These are phyloP conservation scores for Aphaenogaster rudis DNA, from an alignment of 1,140 invertebrate species.

Conservation along the genomic window DNA sequence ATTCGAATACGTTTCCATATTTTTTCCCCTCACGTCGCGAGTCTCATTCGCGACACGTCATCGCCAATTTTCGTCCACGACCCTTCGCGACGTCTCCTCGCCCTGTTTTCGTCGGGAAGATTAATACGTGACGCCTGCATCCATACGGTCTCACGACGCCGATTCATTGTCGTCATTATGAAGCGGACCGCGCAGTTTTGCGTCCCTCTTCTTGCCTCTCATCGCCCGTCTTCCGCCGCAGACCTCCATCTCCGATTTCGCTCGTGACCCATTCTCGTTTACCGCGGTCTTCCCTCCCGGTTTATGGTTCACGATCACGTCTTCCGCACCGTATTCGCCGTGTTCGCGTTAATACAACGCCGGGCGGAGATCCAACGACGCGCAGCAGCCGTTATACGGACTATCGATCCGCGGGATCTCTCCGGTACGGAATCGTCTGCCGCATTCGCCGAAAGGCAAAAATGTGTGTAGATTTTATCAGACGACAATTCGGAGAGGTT, in stretches of 20 bases:
- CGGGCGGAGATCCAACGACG: neutral
- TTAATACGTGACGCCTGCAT: constrained; percentile 58
- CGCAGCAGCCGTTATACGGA: neutral
- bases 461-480: neutral
- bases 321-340: neutral
- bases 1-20: neutral
- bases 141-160: constrained; percentile 14
- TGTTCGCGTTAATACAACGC: neutral
- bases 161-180: constrained; percentile 38
- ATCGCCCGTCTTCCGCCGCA: neutral
- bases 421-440: neutral
- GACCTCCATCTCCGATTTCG: constrained; percentile 19
- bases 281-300: neutral
- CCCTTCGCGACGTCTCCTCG: constrained; percentile 6
- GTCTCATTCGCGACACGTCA: neutral
- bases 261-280: constrained; percentile 5
- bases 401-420: neutral
- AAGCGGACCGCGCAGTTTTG: neutral
- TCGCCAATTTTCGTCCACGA: constrained; percentile 2
- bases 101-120: constrained; percentile 31
- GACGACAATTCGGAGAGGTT: neutral
- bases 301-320: constrained; percentile 2
- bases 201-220: neutral
- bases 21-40: neutral
- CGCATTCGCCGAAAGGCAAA: constrained; percentile 6